Conservation (phyloP, 2,113 vertebrate species). For the Cichladusa arquata region DNA sequence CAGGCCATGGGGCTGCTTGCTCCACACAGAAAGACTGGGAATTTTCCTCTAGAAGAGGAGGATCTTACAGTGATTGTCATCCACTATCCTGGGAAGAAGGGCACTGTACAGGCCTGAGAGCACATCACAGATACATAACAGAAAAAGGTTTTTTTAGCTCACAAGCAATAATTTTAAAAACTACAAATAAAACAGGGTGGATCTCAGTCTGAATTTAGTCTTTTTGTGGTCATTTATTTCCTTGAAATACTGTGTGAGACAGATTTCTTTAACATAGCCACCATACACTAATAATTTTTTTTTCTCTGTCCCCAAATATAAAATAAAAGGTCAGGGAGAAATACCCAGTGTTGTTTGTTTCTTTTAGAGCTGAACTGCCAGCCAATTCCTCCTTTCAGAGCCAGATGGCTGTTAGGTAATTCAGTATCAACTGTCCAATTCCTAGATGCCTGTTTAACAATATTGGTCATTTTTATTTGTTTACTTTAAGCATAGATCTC, state of each 20-base stretch:
- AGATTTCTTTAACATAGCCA: neutral
- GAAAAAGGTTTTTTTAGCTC: neutral
- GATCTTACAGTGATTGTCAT: neutral
- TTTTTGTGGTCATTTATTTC: neutral
- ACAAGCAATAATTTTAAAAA: neutral
- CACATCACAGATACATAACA: neutral
- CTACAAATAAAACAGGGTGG: neutral
- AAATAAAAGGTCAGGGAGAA: neutral
- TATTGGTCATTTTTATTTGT: slow-evolving; percentile 50
- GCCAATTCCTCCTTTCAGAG: slow-evolving; percentile 31
- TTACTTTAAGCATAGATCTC: slow-evolving; percentile 20
- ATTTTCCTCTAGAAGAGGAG: neutral
- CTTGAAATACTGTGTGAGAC: neutral
- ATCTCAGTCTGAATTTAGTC: neutral
- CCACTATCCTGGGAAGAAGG: neutral
- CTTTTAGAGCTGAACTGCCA: slow-evolving; percentile 7
- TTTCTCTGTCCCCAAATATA: neutral
- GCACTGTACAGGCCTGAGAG: neutral
- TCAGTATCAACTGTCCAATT: slow-evolving; percentile 46
- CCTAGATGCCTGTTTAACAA: slow-evolving; percentile 50
- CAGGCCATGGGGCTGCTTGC: fast-evolving
- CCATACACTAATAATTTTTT: neutral
- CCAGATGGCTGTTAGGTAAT: slow-evolving; percentile 55
- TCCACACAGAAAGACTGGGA: neutral
- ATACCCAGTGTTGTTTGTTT: neutral